phyloP scores from a whole-genome alignment of 2,113 vertebrate genomes.

The Nannospalax galili region DNA sequence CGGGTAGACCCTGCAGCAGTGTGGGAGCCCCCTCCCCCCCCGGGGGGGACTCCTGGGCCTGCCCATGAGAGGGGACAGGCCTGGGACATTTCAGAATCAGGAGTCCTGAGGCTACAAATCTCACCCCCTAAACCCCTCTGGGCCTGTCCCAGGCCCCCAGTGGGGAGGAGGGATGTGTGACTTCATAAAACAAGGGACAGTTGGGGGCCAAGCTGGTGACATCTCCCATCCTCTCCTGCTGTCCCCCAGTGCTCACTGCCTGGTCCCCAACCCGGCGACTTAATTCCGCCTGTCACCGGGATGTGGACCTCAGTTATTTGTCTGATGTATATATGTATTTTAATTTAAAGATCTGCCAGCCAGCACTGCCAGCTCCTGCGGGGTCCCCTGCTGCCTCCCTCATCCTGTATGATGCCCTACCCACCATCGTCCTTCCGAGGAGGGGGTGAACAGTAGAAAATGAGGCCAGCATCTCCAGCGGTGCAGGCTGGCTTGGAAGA shows the following conservation, averaged over 20 bases:
- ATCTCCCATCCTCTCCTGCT: background rate
- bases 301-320: slow-evolving; percentile 55
- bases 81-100: background rate
- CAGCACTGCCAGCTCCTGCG: background rate
- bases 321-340: slow-evolving; percentile 66
- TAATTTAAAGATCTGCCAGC: slow-evolving; percentile 71
- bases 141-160: fast-evolving
- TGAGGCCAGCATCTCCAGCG: background rate
- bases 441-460: background rate
- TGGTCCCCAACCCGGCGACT: slow-evolving; percentile 38
- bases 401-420: background rate
- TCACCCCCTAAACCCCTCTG: background rate
- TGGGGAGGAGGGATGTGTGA: background rate
- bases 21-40: background rate
- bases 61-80: fast-evolving
- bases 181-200: fast-evolving
- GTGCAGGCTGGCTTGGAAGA: background rate
- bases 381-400: background rate
- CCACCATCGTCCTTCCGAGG: background rate
- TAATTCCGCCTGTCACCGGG: slow-evolving; percentile 68
- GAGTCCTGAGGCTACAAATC: background rate
- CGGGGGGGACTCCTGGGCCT: background rate
- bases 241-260: background rate
- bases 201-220: fast-evolving
- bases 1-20: background rate